Conservation (phyloP, 92 coral and sea anemone genomes). For the Porites evermanni region DNA sequence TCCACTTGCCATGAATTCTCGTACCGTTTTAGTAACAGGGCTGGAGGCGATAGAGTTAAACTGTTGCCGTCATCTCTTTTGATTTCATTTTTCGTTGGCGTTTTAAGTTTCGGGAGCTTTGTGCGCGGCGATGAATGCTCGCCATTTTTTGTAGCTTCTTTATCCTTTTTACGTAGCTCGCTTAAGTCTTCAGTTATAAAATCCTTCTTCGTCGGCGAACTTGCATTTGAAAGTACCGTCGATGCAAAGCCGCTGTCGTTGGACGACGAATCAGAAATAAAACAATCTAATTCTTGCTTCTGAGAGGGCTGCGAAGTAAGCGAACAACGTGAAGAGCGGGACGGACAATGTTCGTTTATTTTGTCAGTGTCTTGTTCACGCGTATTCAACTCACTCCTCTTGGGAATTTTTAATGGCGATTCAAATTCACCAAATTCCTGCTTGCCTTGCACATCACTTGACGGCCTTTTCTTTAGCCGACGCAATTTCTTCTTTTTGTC, state of each 20-base stretch:
- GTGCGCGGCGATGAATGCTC: conserved; percentile 32
- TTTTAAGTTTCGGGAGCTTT: conserved; percentile 50
- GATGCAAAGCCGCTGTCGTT: conserved; percentile 88
- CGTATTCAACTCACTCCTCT: conserved; percentile 32
- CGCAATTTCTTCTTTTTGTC: conserved; percentile 43
- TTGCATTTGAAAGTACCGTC: conserved; percentile 60
- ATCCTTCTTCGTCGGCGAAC: conserved; percentile 47
- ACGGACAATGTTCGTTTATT: conserved; percentile 10
- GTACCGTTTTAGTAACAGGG: conserved; percentile 77
- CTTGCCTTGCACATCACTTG: conserved; percentile 5
- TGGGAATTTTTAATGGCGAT: conserved; percentile 54
- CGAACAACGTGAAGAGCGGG: neutral
- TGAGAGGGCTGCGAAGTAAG: neutral
- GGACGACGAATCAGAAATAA: conserved; percentile 85
- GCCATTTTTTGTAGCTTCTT: conserved; percentile 17
- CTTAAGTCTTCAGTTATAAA: conserved; percentile 45
- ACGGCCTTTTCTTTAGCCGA: conserved; percentile 42
- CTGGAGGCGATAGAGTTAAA: conserved; percentile 78
- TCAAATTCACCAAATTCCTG: conserved; percentile 30
- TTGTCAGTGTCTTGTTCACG: conserved; percentile 4
- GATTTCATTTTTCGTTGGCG: conserved; percentile 55
- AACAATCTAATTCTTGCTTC: conserved; percentile 38
- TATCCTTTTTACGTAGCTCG: conserved; percentile 48
- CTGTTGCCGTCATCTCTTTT: conserved; percentile 25
- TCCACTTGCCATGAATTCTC: conserved; percentile 88